Evolutionary conservation across 2,888 invertebrate genomes (phyloP).

Genomic region (Dorcus hopei): DNA sequence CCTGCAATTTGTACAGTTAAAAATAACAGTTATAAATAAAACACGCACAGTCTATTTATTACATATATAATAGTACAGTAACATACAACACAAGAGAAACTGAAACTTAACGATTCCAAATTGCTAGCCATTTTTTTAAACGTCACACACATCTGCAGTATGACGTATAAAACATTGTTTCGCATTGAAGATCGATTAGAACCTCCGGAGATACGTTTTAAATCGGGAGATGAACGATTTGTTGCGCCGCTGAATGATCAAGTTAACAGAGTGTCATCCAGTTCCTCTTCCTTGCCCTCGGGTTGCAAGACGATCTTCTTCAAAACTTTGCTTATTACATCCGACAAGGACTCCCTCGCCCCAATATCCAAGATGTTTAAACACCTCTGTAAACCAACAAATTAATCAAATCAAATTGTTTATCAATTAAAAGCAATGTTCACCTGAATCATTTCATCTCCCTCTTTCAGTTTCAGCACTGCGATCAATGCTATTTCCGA

Average conservation of each 20-base stretch:
- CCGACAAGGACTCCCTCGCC: constrained; percentile 82
- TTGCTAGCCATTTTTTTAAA: too few relatives aligned
- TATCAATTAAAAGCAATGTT: constrained; percentile 10
- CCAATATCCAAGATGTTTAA: constrained; percentile 77
- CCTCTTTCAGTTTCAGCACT: constrained; percentile 74
- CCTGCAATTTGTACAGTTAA: too few relatives aligned
- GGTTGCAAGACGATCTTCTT: constrained; percentile 73
- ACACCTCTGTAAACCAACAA: constrained; percentile 56
- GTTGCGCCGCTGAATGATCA: constrained; percentile 51
- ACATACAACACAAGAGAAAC: too few relatives aligned
- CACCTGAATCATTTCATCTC: constrained; percentile 71
- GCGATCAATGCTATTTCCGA: constrained; percentile 90
- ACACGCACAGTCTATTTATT: too few relatives aligned
- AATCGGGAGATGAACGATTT: too few relatives aligned
- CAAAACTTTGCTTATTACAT: constrained; percentile 85
- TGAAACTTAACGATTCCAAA: too few relatives aligned
- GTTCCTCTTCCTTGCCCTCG: constrained; percentile 85
- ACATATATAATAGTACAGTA: too few relatives aligned
- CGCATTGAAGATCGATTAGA: too few relatives aligned
- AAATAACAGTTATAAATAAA: too few relatives aligned
- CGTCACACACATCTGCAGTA: too few relatives aligned
- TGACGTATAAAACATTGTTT: too few relatives aligned
- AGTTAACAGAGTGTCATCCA: constrained; percentile 87
- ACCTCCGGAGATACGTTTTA: too few relatives aligned
- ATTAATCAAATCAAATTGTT: neutral